Conservation (phyloP, 2,797 vertebrate genomes). For the Telmatherina bonti region DNA sequence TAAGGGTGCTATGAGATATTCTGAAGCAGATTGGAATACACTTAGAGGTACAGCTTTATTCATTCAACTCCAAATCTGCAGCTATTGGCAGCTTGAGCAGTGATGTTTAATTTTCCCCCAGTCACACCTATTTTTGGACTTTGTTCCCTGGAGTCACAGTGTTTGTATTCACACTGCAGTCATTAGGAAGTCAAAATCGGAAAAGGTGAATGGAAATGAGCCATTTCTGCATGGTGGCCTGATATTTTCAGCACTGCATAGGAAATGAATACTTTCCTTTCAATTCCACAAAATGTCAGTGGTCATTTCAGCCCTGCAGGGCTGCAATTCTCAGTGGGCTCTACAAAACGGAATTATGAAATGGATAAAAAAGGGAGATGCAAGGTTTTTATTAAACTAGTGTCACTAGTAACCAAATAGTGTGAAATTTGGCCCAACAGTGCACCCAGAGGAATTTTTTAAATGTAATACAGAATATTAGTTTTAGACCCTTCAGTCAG, state of each 20-base stretch:
- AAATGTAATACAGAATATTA: background rate
- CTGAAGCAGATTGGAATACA: background rate
- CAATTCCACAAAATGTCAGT: background rate
- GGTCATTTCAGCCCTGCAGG: background rate
- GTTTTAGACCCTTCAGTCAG: background rate
- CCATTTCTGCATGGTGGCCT: constrained; percentile 32
- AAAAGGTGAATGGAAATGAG: constrained; percentile 23
- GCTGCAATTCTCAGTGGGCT: background rate
- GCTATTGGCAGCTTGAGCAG: constrained; percentile 4
- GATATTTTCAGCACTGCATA: constrained; percentile 22
- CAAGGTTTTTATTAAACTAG: background rate
- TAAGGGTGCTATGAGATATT: background rate
- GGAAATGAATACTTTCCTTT: constrained; percentile 15
- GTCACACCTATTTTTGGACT: constrained; percentile 41
- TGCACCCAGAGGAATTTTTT: background rate
- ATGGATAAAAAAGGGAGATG: background rate
- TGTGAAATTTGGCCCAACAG: background rate
- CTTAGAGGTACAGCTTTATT: background rate
- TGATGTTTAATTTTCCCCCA: constrained; percentile 22
- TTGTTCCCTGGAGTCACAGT: constrained; percentile 25
- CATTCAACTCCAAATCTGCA: constrained; percentile 22
- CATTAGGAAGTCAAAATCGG: constrained; percentile 33
- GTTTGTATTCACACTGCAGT: constrained; percentile 44
- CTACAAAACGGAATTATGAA: background rate
- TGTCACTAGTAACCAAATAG: background rate